phyloP scores from a whole-genome alignment of 2,888 invertebrate species.

The Melikaiella ostensackeni region DNA sequence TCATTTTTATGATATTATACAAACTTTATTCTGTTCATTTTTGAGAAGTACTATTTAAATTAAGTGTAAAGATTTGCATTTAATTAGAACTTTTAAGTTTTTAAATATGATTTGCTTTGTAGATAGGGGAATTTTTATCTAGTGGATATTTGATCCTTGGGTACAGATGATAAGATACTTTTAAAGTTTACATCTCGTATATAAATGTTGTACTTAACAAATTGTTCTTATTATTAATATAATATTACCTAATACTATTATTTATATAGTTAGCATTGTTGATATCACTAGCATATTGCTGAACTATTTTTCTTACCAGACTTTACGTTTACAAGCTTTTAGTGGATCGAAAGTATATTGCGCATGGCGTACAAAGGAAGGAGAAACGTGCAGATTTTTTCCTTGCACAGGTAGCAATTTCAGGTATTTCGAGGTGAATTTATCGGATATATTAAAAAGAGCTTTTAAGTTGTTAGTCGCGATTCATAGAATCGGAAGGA shows the following conservation, averaged over 20 bases:
- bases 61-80: not conserved
- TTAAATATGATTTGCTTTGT: constrained; percentile 4
- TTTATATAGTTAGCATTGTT: constrained; percentile 29
- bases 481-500: not conserved
- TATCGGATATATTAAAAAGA: not conserved
- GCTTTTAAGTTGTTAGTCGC: constrained; percentile 6
- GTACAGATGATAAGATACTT: constrained; percentile 31
- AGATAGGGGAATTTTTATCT: constrained; percentile 7
- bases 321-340: constrained; percentile 32
- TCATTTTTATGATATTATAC: constrained; percentile 5
- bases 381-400: constrained; percentile 3
- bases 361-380: constrained; percentile 6
- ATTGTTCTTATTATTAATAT: constrained; percentile 39
- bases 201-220: constrained; percentile 51
- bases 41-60: not conserved
- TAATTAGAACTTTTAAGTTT: not conserved
- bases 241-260: constrained; percentile 29
- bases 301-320: constrained; percentile 38
- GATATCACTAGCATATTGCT: constrained; percentile 32
- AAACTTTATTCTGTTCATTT: not conserved
- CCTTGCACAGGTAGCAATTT: not conserved
- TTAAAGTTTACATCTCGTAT: constrained; percentile 32
- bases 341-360: not conserved
- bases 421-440: not conserved
- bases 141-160: constrained; percentile 17